These are phyloP conservation scores for Nyctereutes procyonoides DNA, from an alignment of 2,113 vertebrate genomes.

Conservation along the genomic window DNA sequence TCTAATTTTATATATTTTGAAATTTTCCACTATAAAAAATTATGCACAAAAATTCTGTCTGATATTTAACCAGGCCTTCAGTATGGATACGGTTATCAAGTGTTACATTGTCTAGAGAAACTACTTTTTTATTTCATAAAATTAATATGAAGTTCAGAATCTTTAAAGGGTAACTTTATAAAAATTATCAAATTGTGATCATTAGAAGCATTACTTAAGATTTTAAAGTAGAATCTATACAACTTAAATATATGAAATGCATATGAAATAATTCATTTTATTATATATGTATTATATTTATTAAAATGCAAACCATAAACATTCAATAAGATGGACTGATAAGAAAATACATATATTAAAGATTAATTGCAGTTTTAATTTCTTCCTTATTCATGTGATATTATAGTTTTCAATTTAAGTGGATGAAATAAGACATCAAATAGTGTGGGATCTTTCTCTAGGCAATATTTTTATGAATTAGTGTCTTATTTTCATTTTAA, in stretches of 20 bases:
- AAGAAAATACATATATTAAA: neutral
- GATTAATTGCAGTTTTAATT: neutral
- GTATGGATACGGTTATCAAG: neutral
- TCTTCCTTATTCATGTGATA: neutral
- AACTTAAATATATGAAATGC: neutral
- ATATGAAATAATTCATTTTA: neutral
- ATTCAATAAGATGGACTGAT: neutral
- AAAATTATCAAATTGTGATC: neutral
- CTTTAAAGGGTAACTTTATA: neutral
- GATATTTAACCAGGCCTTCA: neutral
- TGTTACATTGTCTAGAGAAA: neutral
- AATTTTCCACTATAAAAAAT: neutral
- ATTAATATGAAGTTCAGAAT: neutral
- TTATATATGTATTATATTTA: neutral
- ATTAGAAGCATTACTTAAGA: neutral
- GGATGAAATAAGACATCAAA: neutral
- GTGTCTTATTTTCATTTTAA: neutral
- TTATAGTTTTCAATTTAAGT: neutral
- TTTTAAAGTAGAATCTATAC: neutral
- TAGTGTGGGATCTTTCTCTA: neutral
- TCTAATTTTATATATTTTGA: neutral
- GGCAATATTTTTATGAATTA: neutral
- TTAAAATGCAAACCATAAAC: neutral
- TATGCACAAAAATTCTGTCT: neutral
- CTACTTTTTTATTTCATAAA: neutral